phyloP scores from a whole-genome alignment of 2,888 invertebrate genomes.

The Netelia melanura region DNA sequence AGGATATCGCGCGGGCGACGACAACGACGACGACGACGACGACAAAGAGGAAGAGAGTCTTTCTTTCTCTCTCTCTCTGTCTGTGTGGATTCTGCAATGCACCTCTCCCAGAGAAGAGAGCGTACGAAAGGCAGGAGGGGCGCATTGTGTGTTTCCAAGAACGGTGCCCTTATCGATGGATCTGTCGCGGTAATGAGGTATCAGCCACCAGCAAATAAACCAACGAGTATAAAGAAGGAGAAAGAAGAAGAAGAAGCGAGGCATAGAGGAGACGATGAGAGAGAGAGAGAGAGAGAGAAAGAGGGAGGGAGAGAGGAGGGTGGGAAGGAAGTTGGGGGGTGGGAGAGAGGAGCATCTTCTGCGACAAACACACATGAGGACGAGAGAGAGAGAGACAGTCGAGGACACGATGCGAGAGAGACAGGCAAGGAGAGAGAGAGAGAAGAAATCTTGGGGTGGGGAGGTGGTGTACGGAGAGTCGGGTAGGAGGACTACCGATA shows the following conservation, averaged over 20 bases:
- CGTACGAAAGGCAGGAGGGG: conserved; percentile 70
- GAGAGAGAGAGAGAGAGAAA: conserved; percentile 55
- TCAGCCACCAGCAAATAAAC: conserved; percentile 84
- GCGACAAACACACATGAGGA: conserved; percentile 67
- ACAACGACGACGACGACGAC: conserved; percentile 51
- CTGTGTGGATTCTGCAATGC: conserved; percentile 51
- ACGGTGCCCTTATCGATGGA: conserved; percentile 84
- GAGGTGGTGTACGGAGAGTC: conserved; percentile 70
- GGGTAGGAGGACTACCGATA: conserved; percentile 77
- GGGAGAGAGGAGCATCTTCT: conserved; percentile 60
- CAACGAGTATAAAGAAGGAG: conserved; percentile 80
- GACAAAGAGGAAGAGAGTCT: conserved; percentile 42
- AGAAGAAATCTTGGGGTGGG: conserved; percentile 63
- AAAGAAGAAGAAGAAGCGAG: conserved; percentile 35
- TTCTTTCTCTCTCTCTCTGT: conserved; percentile 5
- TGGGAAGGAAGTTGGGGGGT: conserved; percentile 55
- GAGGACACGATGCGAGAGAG: conserved; percentile 45
- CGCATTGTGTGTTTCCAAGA: conserved; percentile 84
- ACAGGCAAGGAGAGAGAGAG: conserved; percentile 45
- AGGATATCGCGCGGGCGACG: conserved; percentile 60
- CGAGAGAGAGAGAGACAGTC: conserved; percentile 54
- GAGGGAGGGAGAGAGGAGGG: conserved; percentile 45
- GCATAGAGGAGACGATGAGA: conserved; percentile 61
- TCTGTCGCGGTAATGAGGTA: conserved; percentile 85
- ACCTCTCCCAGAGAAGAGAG: conserved; percentile 48